These are phyloP conservation scores for Corythornis madagascariensis DNA, from an alignment of 2,113 vertebrate species.

Conservation along the genomic window DNA sequence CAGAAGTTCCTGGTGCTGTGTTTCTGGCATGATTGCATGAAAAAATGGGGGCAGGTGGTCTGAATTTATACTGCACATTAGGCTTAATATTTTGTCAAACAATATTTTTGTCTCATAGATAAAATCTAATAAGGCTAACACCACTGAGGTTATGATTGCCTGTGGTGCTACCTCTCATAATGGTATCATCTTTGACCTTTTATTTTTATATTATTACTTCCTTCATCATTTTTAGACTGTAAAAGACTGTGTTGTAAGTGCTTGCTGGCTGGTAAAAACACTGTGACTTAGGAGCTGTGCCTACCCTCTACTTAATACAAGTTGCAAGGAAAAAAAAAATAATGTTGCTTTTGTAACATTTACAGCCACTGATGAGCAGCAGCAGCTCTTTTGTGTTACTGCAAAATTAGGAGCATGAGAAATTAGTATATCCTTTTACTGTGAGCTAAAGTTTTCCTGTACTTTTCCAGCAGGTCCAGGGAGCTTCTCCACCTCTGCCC, in stretches of 20 bases:
- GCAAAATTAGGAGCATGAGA: neutral
- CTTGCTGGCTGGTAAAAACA: neutral
- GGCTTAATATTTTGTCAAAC: neutral
- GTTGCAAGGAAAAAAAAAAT: neutral
- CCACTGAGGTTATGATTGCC: neutral
- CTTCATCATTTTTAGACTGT: neutral
- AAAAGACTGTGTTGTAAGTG: neutral
- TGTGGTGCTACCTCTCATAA: neutral
- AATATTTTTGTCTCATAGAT: neutral
- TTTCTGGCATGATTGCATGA: neutral
- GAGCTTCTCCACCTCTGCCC: no score
- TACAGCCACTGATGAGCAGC: neutral
- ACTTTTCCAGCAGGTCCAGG: no score
- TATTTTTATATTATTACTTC: neutral
- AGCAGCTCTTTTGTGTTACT: neutral
- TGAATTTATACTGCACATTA: neutral
- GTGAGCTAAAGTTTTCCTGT: neutral
- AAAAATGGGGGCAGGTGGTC: neutral
- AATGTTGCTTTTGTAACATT: neutral
- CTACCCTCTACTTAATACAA: neutral
- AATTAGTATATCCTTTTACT: neutral
- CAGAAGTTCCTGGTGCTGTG: neutral
- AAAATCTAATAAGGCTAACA: neutral
- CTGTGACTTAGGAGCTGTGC: neutral
- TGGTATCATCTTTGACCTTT: neutral